Conservation (phyloP, 2,113 vertebrate species). For the Setophaga coronata region DNA sequence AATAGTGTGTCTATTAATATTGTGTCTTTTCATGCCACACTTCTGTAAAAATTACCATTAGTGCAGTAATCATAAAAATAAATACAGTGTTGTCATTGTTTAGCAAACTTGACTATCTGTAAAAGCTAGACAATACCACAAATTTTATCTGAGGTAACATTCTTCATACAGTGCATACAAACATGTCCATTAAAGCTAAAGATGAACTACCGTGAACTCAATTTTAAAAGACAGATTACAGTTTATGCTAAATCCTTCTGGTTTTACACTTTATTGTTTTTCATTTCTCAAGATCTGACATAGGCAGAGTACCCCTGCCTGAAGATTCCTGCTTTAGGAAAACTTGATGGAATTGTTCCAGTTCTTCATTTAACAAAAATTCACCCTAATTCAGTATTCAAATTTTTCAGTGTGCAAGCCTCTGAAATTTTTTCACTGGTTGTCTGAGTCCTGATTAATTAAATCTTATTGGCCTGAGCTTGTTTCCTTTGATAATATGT, state of each 20-base stretch:
- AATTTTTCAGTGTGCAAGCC: no score
- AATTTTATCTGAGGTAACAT: neutral
- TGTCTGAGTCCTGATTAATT: no score
- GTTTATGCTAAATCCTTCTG: neutral
- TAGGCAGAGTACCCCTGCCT: neutral
- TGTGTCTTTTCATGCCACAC: neutral
- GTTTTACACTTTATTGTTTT: neutral
- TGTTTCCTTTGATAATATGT: no score
- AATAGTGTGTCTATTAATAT: neutral
- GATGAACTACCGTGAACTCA: neutral
- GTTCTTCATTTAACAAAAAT: neutral
- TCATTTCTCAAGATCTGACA: neutral
- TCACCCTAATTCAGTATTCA: no score
- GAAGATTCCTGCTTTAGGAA: neutral
- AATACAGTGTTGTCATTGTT: neutral
- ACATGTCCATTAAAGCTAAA: neutral
- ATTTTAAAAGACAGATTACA: neutral
- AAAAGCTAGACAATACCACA: neutral
- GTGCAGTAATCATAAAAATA: neutral
- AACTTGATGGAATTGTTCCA: neutral
- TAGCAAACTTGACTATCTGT: neutral
- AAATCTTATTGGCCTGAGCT: no score
- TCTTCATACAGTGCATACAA: neutral
- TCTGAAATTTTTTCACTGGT: no score
- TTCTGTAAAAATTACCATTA: neutral